Evolutionary conservation across 2,113 vertebrate species (phyloP).

Genomic region (Ictidomys tridecemlineatus): DNA sequence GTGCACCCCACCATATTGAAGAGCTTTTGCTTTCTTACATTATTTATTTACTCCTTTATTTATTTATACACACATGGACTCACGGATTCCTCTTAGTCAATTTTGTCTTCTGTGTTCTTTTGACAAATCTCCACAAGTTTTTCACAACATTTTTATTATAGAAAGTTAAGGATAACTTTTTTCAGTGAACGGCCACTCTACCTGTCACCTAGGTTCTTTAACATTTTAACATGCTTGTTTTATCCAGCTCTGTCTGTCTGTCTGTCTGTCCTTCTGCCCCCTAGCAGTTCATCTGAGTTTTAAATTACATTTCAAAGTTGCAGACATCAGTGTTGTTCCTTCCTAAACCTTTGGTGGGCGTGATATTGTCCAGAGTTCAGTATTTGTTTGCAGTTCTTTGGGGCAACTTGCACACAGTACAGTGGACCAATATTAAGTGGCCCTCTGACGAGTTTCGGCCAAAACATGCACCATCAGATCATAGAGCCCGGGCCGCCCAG

Average conservation of each 20-base stretch:
- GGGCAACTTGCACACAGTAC: background rate
- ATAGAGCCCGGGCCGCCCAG: background rate
- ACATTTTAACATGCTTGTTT: background rate
- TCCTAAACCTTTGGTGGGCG: background rate
- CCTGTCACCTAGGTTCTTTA: background rate
- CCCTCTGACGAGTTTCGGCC: background rate
- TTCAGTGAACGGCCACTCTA: background rate
- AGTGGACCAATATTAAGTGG: background rate
- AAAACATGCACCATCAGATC: background rate
- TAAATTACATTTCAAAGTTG: slow-evolving; percentile 8
- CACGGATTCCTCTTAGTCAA: background rate
- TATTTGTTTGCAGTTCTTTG: background rate
- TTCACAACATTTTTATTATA: background rate
- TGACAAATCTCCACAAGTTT: slow-evolving; percentile 10
- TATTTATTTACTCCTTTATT: slow-evolving; percentile 58
- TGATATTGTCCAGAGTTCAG: background rate
- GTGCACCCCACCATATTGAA: background rate
- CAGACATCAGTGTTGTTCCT: background rate
- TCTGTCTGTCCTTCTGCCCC: background rate
- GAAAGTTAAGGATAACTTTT: background rate
- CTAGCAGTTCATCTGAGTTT: background rate
- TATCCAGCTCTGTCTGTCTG: background rate
- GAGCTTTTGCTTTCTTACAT: slow-evolving; percentile 25
- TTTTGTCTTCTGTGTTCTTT: background rate
- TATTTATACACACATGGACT: slow-evolving; percentile 5